Percentiles rank a stretch among this genome's conserved stretches.
Evolutionary conservation across 2,113 vertebrate genomes (phyloP).

Genomic region (Nibea albiflora): DNA sequence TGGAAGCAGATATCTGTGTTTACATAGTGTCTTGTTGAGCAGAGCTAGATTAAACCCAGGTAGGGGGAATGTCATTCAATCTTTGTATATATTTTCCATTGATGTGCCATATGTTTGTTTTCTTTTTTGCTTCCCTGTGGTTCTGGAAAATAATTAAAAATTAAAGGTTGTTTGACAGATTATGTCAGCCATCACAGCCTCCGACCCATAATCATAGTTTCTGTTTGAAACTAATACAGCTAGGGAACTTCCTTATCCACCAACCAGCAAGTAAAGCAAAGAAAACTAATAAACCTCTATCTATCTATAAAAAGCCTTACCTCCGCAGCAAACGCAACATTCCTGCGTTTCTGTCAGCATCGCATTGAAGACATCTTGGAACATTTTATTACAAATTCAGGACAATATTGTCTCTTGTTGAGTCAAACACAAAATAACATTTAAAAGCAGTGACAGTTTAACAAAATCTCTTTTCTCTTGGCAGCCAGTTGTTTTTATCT

Average conservation of each 20-base stretch:
- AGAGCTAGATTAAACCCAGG: slow-evolving; percentile 6
- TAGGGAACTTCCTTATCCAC: neutral
- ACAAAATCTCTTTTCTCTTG: neutral
- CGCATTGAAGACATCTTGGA: neutral
- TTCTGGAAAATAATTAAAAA: slow-evolving; percentile 18
- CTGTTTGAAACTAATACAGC: neutral
- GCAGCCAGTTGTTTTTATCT: neutral
- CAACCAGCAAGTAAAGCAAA: slow-evolving; percentile 2
- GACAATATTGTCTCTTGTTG: neutral
- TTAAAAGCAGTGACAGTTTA: neutral
- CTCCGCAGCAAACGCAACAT: neutral
- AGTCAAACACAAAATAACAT: neutral
- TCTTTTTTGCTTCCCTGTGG: slow-evolving; percentile 25
- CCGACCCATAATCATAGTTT: neutral
- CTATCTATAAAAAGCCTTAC: neutral
- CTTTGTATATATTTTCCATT: slow-evolving; percentile 30
- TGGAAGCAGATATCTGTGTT: slow-evolving; percentile 61
- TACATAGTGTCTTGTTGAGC: slow-evolving; percentile 53
- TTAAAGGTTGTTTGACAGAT: slow-evolving; percentile 18
- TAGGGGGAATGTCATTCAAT: neutral
- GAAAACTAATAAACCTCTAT: neutral
- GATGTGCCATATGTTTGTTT: slow-evolving; percentile 31
- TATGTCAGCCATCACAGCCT: neutral
- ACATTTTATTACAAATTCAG: neutral
- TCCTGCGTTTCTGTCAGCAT: neutral